Evolutionary conservation across 2,888 invertebrate genomes (phyloP), one percentile per base, ranked within the genome.

Genomic region (Melieria crassipennis): DNA sequence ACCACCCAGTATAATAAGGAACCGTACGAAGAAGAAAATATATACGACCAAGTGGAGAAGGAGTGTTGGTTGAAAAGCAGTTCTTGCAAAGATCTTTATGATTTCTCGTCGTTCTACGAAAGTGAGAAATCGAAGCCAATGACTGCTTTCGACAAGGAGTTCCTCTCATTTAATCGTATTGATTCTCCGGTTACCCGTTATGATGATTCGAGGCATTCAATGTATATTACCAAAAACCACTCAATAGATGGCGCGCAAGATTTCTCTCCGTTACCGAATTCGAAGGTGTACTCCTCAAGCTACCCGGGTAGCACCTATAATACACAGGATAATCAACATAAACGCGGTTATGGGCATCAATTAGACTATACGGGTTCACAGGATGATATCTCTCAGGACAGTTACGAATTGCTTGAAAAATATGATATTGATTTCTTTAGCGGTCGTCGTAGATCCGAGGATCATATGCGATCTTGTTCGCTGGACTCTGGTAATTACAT

Each of bases 311-410:
- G 93, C 66, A 91, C 91, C 5, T 91, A 90, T 73, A 92, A 91
- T 80, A 87, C 89, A 45, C 84, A 86, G 60, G 84, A 85, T 58
- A 79, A 84, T 68, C 80, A 81, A 50, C 76, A 78, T 47, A 83
- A 79, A 61, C 90, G 91, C 71, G 89, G 89, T 48, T 92, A 91
- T 82, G 87, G 89, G 61, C 85, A 87, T 42, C 83, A 85, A 45
- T 73, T 85, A 7, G 86, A 86, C 73, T 86, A 80, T 63, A 89
- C 89, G 73, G 92, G 91, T 76, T 94, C 94, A 9, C 94, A 94
- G 84, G 95, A 95, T 83, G 95, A 95, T 87, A 88, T 95, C 47
- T 94, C 95, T 48, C 95, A 95, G 85, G 95, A 95, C 85, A 95
- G 94, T 80, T 95, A 95, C 85, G 95, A 95, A 84, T 87, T 95